Percentiles rank a stretch among this genome's conserved stretches.
Conservation (phyloP, 2,113 vertebrate species). For the Phyllostomus hastatus region DNA sequence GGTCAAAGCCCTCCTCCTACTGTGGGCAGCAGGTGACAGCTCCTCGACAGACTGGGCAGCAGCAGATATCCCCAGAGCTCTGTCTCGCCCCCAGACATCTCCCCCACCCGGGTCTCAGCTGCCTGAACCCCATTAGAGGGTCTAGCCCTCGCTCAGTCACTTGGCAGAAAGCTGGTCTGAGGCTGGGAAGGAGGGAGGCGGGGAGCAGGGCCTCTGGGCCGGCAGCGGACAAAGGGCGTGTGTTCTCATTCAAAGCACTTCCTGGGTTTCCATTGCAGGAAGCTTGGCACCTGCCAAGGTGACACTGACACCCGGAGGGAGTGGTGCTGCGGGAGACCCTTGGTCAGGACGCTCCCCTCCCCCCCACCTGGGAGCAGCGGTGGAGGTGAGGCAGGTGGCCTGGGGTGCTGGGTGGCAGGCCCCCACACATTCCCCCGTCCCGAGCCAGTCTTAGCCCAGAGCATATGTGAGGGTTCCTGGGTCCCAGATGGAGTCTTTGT, state of each 20-base stretch:
- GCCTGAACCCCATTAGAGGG: not conserved
- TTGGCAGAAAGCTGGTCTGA: not conserved
- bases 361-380: not conserved
- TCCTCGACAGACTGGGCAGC: not conserved
- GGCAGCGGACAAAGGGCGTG: slow-evolving; percentile 59
- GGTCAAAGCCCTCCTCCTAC: no score
- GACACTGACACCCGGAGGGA: not conserved
- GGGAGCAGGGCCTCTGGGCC: not conserved
- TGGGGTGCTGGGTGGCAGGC: not conserved
- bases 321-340: not conserved
- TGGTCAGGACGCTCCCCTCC: not conserved
- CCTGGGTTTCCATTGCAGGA: slow-evolving; percentile 73
- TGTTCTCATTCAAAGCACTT: slow-evolving; percentile 41
- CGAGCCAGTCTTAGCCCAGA: not conserved
- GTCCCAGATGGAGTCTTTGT: not conserved
- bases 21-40: no score
- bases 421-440: not conserved
- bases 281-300: slow-evolving; percentile 57
- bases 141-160: not conserved
- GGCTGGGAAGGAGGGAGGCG: not conserved
- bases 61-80: not conserved
- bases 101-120: not conserved
- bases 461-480: not conserved
- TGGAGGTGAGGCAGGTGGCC: not conserved
- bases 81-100: not conserved